Evolutionary conservation across 1,140 invertebrate genomes (phyloP), one percentile per base, ranked within the genome.

Genomic region (Hydropsyche tenuis): DNA sequence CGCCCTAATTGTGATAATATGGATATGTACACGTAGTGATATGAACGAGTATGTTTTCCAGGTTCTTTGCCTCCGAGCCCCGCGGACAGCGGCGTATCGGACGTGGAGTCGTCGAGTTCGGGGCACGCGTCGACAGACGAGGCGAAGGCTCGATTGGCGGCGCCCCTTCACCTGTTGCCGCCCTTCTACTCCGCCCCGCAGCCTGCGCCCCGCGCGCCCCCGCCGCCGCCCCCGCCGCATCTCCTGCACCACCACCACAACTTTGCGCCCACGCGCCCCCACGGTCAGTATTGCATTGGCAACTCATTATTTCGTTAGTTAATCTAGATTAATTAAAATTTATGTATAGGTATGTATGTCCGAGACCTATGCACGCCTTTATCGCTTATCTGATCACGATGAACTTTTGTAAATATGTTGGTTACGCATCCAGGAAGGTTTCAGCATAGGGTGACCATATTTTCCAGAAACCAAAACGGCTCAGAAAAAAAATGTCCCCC

Each of bases 61-160:
- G 95, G 94, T 85, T 97, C 96, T 80, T 89, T 98, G 81, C 97
- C 96, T 75, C 96, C 96, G 30, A 97, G 95, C 85, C 96, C 97
- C 69, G 96, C 96, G 12, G 96, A 98, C 87, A 97, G 95, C 80
- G 96, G 97, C 72, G 96, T 98, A 14, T 97, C 95, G 48, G 96
- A 98, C 85, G 95, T 98, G 76, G 96, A 98, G 85, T 96, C 93
- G 79, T 96, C 94, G 76, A 96, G 94, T 79, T 94, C 93, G 73
- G 96, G 96, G 45, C 90, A 92, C 80, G 90, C 94, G 70, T 94
- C 92, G 76, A 94, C 93, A 81, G 94, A 96, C 81, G 93, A 96
- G 83, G 92, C 75, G 5, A 73, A 73, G 22, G 71, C 66, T 3
- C 51, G 76, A 18, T 23, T 70, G 94, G 86, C 91, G 93, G 77